Evolutionary conservation across 1,140 invertebrate genomes (phyloP).

Genomic region (Drosophila yakuba): DNA sequence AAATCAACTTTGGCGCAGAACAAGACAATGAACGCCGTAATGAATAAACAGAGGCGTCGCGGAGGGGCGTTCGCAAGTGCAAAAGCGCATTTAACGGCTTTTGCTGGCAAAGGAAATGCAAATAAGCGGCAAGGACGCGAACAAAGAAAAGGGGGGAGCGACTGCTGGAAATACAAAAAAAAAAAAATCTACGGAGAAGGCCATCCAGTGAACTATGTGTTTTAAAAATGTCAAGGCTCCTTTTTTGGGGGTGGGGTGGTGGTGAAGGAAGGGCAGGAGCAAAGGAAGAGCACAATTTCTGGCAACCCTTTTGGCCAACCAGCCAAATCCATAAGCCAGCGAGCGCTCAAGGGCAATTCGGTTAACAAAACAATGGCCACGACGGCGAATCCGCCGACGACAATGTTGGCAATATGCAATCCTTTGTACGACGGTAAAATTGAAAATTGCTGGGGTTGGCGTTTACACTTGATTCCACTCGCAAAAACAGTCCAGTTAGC

Average conservation of each 20-base stretch:
- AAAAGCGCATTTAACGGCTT: constrained; percentile 61
- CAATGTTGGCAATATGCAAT: constrained; percentile 23
- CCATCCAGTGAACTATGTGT: constrained; percentile 45
- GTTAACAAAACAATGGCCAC: constrained; percentile 50
- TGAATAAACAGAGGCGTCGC: constrained; percentile 25
- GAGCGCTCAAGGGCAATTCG: constrained; percentile 50
- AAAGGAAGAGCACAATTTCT: constrained; percentile 15
- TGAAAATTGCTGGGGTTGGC: constrained; percentile 3
- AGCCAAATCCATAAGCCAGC: constrained; percentile 53
- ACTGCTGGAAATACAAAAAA: neutral
- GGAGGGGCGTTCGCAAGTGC: constrained; percentile 21
- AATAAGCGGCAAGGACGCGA: constrained; percentile 71
- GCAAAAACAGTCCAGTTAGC: neutral
- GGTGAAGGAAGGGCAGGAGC: neutral
- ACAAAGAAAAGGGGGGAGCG: constrained; percentile 35
- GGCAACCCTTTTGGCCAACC: constrained; percentile 39
- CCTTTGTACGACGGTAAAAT: neutral
- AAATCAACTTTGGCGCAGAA: constrained; percentile 56
- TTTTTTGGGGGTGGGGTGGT: constrained; percentile 1
- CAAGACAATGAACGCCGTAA: constrained; percentile 62
- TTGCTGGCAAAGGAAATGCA: constrained; percentile 49
- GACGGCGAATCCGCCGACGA: neutral
- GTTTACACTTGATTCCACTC: constrained; percentile 15
- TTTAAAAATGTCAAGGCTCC: constrained; percentile 74
- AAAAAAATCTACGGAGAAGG: constrained; percentile 14